These are phyloP conservation scores for Leptodactylus fuscus DNA, from an alignment of 2,113 vertebrate genomes.

Conservation along the genomic window DNA sequence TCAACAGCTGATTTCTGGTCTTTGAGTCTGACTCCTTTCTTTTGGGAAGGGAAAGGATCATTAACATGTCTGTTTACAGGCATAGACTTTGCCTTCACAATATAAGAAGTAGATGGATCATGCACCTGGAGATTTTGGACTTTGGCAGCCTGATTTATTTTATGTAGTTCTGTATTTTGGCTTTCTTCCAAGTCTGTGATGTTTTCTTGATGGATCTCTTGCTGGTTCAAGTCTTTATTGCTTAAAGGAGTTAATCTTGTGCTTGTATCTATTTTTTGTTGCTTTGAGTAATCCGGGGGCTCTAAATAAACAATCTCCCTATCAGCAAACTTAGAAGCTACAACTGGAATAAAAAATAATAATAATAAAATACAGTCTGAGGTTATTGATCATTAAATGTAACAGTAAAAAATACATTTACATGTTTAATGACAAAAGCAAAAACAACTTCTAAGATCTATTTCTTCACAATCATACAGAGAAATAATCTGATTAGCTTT, in stretches of 20 bases:
- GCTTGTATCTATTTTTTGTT: constrained; percentile 60
- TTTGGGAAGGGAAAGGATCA: constrained; percentile 53
- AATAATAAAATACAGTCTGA: no score
- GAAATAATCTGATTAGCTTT: no score
- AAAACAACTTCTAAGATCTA: no score
- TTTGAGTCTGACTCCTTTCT: constrained; percentile 66
- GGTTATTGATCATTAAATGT: no score
- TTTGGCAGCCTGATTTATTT: constrained; percentile 55
- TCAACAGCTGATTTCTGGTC: constrained; percentile 67
- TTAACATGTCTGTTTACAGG: constrained; percentile 65
- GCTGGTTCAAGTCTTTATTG: constrained; percentile 64
- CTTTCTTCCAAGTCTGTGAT: constrained; percentile 66
- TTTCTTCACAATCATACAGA: no score
- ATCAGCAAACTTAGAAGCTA: constrained; percentile 77
- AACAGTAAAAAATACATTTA: no score
- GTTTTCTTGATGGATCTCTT: constrained; percentile 63
- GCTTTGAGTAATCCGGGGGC: constrained; percentile 71
- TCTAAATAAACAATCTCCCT: constrained; percentile 69
- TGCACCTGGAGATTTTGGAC: constrained; percentile 68
- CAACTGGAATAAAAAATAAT: constrained; percentile 43
- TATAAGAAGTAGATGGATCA: constrained; percentile 68
- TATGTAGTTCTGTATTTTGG: constrained; percentile 60
- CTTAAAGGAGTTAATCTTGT: constrained; percentile 71
- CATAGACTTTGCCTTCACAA: constrained; percentile 65
- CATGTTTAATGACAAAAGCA: no score